Conservation (phyloP, 92 coral and sea anemone genomes). For the Palythoa caribaeorum region DNA sequence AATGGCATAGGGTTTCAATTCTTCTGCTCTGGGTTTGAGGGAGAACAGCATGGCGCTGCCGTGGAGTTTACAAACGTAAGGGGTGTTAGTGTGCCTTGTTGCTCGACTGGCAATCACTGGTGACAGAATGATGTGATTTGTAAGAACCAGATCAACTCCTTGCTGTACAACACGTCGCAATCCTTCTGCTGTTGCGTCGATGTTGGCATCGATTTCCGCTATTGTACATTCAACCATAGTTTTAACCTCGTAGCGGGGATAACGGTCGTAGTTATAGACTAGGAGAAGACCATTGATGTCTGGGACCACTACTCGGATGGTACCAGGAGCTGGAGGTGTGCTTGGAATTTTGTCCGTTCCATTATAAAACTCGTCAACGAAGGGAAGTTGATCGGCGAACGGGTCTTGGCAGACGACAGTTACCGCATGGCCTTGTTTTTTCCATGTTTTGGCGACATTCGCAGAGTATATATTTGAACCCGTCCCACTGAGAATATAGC, state of each 20-base stretch:
- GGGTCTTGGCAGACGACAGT: slow-evolving; percentile 92
- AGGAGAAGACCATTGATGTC: slow-evolving; percentile 85
- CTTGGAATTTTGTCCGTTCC: slow-evolving; percentile 80
- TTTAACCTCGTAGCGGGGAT: slow-evolving; percentile 82
- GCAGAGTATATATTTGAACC: slow-evolving; percentile 89
- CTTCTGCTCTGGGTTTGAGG: slow-evolving; percentile 71
- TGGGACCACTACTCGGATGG: slow-evolving; percentile 83
- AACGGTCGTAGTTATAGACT: slow-evolving; percentile 86
- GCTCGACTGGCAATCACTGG: slow-evolving; percentile 92
- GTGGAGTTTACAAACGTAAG: slow-evolving; percentile 85
- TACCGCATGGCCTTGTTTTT: slow-evolving; percentile 85
- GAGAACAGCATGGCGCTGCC: slow-evolving; percentile 88
- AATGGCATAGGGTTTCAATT: slow-evolving; percentile 76
- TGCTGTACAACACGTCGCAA: slow-evolving; percentile 81
- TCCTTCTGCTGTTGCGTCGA: slow-evolving; percentile 76
- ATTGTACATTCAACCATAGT: slow-evolving; percentile 83
- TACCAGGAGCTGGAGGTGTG: slow-evolving; percentile 73
- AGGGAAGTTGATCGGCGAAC: slow-evolving; percentile 74
- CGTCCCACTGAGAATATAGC: slow-evolving; percentile 82
- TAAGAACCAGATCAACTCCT: slow-evolving; percentile 87
- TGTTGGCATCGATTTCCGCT: slow-evolving; percentile 91
- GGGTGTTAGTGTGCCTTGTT: slow-evolving; percentile 66
- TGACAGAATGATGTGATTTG: slow-evolving; percentile 82
- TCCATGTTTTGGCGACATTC: slow-evolving; percentile 88
- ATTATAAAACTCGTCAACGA: slow-evolving; percentile 80